Base-by-base conservation (phyloP, 2,888 invertebrate genomes). In the Drosophila longiperda region DNA sequence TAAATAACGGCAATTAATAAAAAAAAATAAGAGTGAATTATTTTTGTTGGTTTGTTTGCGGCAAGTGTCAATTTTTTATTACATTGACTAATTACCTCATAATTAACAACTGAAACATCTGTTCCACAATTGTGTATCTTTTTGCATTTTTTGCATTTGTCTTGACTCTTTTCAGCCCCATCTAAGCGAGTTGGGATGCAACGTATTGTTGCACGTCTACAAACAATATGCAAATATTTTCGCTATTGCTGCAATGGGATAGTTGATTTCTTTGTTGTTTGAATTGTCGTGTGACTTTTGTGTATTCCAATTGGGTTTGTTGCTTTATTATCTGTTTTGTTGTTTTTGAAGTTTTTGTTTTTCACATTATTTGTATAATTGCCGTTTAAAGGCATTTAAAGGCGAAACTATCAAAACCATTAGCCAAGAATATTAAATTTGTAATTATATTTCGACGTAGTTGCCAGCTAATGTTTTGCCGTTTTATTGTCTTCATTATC, bases 51-150 rank as follows among this genome's bases (percentile, higher is more conserved):
- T 26, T 54, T 6, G 3, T 36, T 54, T 36, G 26, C 3, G 34
- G 8, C 23, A 54, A 72, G 63, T 72, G 78, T 75, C 75, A 78
- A 69, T 72, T 67, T 72, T 67, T 67, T 40, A 64, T 67, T 34
- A 29, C 64, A 75, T 54, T n/a, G 9, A 6, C 1, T 79, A 74
- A 83, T 81, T 70, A 54, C 57, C 36, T 59, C 63, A 65, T 74
- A 83, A 85, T 85, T 78, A 87, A 71, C 88, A 76, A 74, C 73
- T 61, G 34, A 58, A 65, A 40, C 63, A 74, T 61, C 73, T 79
- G 72, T 64, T 66, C 66, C 61, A 53, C 76, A 57, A 49, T 49
- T 48, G 48, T 50, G 15, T 8, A 20, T 60, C 26, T n/a, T 38
- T 54, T 9, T 2, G 11, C 15, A 20, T 36, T 38, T 57, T 49